A percentile compares a stretch with the other conserved stretches of the same genome.
Conservation (phyloP, 2,113 vertebrate genomes). For the Nothoprocta perdicaria region DNA sequence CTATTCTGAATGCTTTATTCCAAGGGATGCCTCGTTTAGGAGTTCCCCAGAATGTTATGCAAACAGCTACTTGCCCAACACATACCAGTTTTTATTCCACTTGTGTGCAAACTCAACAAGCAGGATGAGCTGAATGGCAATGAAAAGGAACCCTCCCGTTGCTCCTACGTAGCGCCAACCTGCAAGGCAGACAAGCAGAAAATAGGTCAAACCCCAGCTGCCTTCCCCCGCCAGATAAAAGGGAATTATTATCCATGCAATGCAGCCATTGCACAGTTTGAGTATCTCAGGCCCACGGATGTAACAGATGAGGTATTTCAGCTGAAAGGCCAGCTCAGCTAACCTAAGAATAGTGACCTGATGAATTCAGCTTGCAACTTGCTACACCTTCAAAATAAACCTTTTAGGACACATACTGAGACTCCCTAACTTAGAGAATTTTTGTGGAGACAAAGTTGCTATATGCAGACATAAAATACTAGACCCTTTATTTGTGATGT, state of each 20-base stretch:
- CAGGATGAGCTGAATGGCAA: conserved; percentile 92
- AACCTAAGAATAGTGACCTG: neutral
- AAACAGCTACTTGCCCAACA: conserved; percentile 8
- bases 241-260: neutral
- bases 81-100: conserved; percentile 99
- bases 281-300: neutral
- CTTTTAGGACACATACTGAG: neutral
- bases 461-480: conserved; percentile 8
- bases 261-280: neutral
- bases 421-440: neutral
- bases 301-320: neutral
- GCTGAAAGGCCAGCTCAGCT: neutral
- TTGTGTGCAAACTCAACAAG: conserved; percentile 96
- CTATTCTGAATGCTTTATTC: neutral
- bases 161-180: conserved; percentile 94
- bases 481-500: conserved; percentile 11
- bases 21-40: fast-evolving
- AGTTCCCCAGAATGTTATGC: neutral
- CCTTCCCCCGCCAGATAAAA: neutral
- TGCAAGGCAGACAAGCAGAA: conserved; percentile 70
- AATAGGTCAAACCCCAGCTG: neutral
- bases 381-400: neutral
- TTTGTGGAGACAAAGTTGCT: conserved; percentile 12
- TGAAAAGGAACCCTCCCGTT: conserved; percentile 85
- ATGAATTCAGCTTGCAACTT: neutral